Evolutionary conservation across 2,113 vertebrate genomes (phyloP), one percentile per base, ranked within the genome.

Genomic region (Lamprologus tigripictilis): DNA sequence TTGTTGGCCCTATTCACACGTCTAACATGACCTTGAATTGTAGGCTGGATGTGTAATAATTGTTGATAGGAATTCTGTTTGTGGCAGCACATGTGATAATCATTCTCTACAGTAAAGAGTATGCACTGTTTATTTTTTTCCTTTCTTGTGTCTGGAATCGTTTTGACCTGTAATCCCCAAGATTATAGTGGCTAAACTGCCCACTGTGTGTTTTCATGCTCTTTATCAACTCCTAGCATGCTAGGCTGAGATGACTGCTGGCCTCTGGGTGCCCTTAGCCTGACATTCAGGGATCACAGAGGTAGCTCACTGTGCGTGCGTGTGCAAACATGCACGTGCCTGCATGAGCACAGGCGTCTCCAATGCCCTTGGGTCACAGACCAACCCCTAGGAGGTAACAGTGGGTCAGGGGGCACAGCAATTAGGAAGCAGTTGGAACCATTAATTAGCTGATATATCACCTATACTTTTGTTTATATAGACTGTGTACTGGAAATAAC

Each of bases 231-330:
- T 94, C 91, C 87, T 73, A 90, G 90, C 91, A 92, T 80, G 92
- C 85, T 53, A 35, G 91, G 85, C 91, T 84, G 88, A 90, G 92
- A 94, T 87, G 92, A 93, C 89, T 63, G 90, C 86, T 87, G 93
- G 93, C 92, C 93, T 92, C 93, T 88, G 87, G 90, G 90, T 91
- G 93, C 91, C 95, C 95, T 95, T 92, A 92, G 83, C 80, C 92
- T 94, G 94, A 95, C 94, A 93, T 94, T 96, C 94, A 94, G 89
- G 90, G 92, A 95, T 94, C 95, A 95, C 91, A 90, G 89, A 83
- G 92, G 90, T 80, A 85, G 84, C 90, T 90, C 11, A 84, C 89
- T 91, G 91, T 88, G 92, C n/a, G 35, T 6, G 79, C 16, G 82
- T 40, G 10, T 11, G 63, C 51, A 71, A 16, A 21, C 14, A 85